Conservation (phyloP, 2,797 vertebrate genomes). For the Melanogrammus aeglefinus region DNA sequence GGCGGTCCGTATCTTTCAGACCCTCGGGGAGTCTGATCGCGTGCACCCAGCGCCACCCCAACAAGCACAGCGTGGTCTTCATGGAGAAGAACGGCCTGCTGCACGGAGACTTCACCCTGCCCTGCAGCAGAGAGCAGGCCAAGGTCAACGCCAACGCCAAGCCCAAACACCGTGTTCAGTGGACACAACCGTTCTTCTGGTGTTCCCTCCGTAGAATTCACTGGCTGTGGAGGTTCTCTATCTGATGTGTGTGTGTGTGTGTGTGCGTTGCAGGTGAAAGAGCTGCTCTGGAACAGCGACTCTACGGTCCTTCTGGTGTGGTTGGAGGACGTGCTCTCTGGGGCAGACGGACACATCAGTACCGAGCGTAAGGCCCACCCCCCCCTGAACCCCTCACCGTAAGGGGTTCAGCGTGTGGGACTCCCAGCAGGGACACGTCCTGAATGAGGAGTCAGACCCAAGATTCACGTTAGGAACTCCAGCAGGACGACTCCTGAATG, state of each 20-base stretch:
- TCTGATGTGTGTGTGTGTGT: background rate
- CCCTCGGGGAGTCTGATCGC: slow-evolving; percentile 90
- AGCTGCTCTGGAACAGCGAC: slow-evolving; percentile 91
- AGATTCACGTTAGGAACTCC: too few relatives aligned
- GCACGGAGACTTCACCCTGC: slow-evolving; percentile 92
- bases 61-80: slow-evolving; percentile 92
- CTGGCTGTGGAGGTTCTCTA: background rate
- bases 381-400: background rate
- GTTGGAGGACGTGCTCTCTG: slow-evolving; percentile 80
- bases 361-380: slow-evolving; percentile 73
- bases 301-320: slow-evolving; percentile 86
- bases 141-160: slow-evolving; percentile 53
- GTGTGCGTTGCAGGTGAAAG: slow-evolving; percentile 78
- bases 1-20: slow-evolving; percentile 60
- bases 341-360: slow-evolving; percentile 58
- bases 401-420: background rate
- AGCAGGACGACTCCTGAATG: background rate
- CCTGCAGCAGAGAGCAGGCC: slow-evolving; percentile 80
- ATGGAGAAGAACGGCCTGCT: slow-evolving; percentile 96
- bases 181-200: background rate
- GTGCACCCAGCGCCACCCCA: slow-evolving; percentile 85
- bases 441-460: background rate
- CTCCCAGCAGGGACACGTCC: background rate
- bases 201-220: background rate
- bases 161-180: too few relatives aligned